Percentiles rank a stretch among this genome's conserved stretches.
These are phyloP conservation scores for Mya arenaria DNA, from an alignment of 1,140 invertebrate species.

Conservation along the genomic window DNA sequence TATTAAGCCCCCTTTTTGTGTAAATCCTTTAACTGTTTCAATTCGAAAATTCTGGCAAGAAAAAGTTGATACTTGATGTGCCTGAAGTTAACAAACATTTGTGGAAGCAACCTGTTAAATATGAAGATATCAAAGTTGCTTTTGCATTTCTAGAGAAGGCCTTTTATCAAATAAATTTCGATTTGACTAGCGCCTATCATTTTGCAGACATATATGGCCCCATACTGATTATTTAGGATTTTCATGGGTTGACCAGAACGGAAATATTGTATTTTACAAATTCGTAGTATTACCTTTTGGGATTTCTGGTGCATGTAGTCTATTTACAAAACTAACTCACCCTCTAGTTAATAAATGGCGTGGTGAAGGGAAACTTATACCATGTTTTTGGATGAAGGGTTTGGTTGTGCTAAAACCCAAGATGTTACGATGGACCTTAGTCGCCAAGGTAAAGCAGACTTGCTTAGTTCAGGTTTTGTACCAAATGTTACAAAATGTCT, in stretches of 20 bases:
- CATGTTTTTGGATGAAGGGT: slow-evolving; percentile 49
- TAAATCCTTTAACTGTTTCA: slow-evolving; percentile 42
- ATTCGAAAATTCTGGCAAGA: slow-evolving; percentile 21
- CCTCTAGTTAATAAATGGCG: slow-evolving; percentile 41
- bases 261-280: not conserved
- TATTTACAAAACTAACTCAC: slow-evolving; percentile 26
- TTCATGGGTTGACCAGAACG: slow-evolving; percentile 8
- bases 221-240: slow-evolving; percentile 37
- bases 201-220: slow-evolving; percentile 19
- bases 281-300: slow-evolving; percentile 40
- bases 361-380: not conserved
- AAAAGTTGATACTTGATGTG: slow-evolving; percentile 35
- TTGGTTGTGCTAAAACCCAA: not conserved
- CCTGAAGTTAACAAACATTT: slow-evolving; percentile 32
- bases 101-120: slow-evolving; percentile 38
- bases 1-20: not conserved
- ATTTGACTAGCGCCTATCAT: slow-evolving; percentile 33
- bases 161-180: slow-evolving; percentile 26
- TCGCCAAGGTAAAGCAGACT: not conserved
- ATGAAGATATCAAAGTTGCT: slow-evolving; percentile 30
- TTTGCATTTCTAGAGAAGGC: slow-evolving; percentile 5
- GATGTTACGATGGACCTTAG: not conserved
- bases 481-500: slow-evolving; percentile 23
- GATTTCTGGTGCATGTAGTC: not conserved
- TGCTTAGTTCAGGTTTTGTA: slow-evolving; percentile 24